Evolutionary conservation across 2,888 invertebrate species (phyloP), one percentile per base, ranked within the genome.

Genomic region (Molanna angustata): DNA sequence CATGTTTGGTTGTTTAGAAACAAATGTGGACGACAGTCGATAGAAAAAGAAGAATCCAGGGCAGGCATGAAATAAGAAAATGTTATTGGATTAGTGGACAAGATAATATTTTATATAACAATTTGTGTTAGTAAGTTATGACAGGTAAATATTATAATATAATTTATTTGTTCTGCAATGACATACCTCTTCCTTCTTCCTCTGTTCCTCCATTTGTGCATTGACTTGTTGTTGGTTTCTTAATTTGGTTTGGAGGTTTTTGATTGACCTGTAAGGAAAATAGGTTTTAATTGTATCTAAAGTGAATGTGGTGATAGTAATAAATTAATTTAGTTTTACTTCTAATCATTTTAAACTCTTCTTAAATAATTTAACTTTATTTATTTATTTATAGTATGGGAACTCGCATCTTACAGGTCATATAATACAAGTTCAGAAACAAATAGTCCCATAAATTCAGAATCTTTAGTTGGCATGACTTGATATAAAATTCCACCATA

Each of bases 211-310:
- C 66, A 74, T 80, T 82, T 85, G 84, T 80, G 83, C 83, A 79
- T 83, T 81, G 73, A 85, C 82, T 80, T 88, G 88, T 72, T 88
- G 86, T 82, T 88, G 88, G 79, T 85, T 86, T 81, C 88, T 89
- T 71, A 91, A 71, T 82, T 91, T 92, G 72, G 87, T 84, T 85
- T 92, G 90, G 80, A 90, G 88, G 80, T 86, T 87, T 79, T 90
- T 89, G 69, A 93, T 80, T 73, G 90, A 88, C 75, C 92, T 93
- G 74, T 17, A 82, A 83, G 60, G 63, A 42, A 27, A 37, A 27
- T 11, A 27, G 11, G 27, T 7, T 27, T 6, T 11, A 27, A 7
- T 27, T 27, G 11, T n/a, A n/a, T n/a, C n/a, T n/a, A n/a, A n/a
- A n/a, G n/a, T n/a, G n/a, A n/a, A n/a, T n/a, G n/a, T n/a, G n/a